Percentiles rank a stretch among this genome's conserved stretches.
These are phyloP conservation scores for Leptopterna dolabrata DNA, from an alignment of 2,888 invertebrate species.

Conservation along the genomic window DNA sequence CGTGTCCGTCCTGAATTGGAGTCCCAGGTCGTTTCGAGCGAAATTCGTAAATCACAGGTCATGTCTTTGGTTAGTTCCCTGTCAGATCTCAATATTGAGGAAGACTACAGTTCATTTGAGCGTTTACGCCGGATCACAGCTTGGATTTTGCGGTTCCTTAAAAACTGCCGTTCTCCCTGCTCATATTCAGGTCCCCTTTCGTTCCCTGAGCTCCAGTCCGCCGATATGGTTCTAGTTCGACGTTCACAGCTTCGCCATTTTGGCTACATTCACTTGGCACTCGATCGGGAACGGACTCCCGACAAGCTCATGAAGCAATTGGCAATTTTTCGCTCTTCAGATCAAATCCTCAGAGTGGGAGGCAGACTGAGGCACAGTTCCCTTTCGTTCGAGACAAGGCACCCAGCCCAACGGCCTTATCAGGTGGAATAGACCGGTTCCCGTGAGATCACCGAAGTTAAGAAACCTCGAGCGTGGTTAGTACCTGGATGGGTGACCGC, in stretches of 20 bases:
- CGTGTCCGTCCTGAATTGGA: too few species aligned
- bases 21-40: too few species aligned
- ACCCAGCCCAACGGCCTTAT: too few species aligned
- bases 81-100: too few species aligned
- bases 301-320: neutral
- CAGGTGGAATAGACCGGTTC: too few species aligned
- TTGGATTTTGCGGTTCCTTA: neutral
- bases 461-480: too few species aligned
- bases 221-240: neutral
- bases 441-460: too few species aligned
- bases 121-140: neutral
- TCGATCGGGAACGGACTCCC: neutral
- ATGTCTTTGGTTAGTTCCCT: too few species aligned
- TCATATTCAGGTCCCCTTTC: neutral
- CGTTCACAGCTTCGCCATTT: neutral
- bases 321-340: neutral
- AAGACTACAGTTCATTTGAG: too few species aligned
- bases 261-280: neutral
- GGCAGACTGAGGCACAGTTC: neutral
- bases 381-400: neutral
- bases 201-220: neutral
- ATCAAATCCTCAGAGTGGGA: neutral
- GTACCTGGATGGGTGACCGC: too few species aligned
- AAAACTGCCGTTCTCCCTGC: neutral
- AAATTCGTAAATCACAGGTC: too few species aligned